Evolutionary conservation across 30 jellyfish, hydroid and myxozoan genomes (phyloP).

Genomic region (Cassiopea andromeda): DNA sequence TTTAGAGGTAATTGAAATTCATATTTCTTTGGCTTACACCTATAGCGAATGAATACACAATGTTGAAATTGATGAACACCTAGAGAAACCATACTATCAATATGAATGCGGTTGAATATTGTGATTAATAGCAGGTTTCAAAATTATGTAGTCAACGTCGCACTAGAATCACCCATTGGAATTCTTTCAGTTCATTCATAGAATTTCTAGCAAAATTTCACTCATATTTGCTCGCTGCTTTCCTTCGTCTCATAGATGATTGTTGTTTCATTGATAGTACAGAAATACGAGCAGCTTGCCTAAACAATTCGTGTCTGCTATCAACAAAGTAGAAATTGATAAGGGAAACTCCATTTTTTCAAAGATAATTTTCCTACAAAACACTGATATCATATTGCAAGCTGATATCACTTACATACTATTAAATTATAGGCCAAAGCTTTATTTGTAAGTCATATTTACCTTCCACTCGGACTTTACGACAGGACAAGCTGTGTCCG

Average conservation of each 20-base stretch:
- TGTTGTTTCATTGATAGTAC: not conserved
- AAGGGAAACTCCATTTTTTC: no score
- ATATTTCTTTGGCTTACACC: not conserved
- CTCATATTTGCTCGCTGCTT: not conserved
- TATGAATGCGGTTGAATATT: not conserved
- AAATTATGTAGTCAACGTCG: not conserved
- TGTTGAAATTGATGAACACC: not conserved
- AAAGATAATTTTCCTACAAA: no score
- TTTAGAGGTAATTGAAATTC: not conserved
- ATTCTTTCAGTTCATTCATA: not conserved
- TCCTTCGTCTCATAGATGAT: not conserved
- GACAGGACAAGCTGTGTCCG: slow-evolving; percentile 19
- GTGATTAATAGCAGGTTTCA: not conserved
- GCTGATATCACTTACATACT: no score
- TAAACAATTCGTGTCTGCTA: no score
- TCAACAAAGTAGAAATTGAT: no score
- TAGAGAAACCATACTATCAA: not conserved
- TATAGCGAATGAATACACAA: not conserved
- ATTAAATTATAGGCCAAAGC: not conserved
- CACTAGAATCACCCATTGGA: not conserved
- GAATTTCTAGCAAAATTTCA: not conserved
- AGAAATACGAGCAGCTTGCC: no score
- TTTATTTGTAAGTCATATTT: not conserved
- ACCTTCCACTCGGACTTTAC: slow-evolving; percentile 57
- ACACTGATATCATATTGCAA: no score